These are phyloP conservation scores for Elymnias hypermnestra DNA, from an alignment of 1,140 invertebrate species.

Conservation along the genomic window DNA sequence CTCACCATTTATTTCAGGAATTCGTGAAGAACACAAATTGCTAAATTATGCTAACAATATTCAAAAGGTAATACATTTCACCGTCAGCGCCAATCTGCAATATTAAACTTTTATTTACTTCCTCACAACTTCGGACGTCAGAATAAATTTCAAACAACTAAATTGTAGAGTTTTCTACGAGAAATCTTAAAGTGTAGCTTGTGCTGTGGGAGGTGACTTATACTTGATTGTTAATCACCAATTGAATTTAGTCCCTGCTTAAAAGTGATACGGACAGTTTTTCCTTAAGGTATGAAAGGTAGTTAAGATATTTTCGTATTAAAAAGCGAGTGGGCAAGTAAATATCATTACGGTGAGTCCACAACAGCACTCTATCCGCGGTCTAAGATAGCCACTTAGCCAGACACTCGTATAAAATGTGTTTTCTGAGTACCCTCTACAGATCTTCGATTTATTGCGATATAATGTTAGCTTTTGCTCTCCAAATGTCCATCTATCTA, in stretches of 20 bases:
- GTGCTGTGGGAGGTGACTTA: not conserved
- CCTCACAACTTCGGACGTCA: conserved; percentile 21
- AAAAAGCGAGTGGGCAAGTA: conserved; percentile 9
- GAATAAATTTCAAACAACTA: conserved; percentile 29
- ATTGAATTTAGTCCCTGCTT: not conserved
- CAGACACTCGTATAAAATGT: conserved; percentile 24
- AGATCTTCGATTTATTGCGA: conserved; percentile 16
- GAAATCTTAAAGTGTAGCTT: conserved; percentile 22
- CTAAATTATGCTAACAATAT: conserved; percentile 20
- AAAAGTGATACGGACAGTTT: conserved; percentile 1
- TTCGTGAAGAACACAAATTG: not conserved
- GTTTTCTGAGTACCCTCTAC: conserved; percentile 22
- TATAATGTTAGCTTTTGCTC: conserved; percentile 1
- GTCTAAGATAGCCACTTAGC: conserved; percentile 27
- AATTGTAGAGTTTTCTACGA: conserved; percentile 25
- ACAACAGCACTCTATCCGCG: conserved; percentile 24
- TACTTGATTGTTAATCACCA: not conserved
- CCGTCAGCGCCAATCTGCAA: conserved; percentile 20
- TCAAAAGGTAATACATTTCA: conserved; percentile 21
- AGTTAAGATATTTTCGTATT: conserved; percentile 3
- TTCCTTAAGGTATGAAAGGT: not conserved
- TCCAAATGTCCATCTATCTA: too few relatives aligned
- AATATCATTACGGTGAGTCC: conserved; percentile 27
- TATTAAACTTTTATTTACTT: conserved; percentile 23
- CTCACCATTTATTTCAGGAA: too few relatives aligned